Conservation (phyloP, 2,113 vertebrate genomes). For the Tupaia chinensis region DNA sequence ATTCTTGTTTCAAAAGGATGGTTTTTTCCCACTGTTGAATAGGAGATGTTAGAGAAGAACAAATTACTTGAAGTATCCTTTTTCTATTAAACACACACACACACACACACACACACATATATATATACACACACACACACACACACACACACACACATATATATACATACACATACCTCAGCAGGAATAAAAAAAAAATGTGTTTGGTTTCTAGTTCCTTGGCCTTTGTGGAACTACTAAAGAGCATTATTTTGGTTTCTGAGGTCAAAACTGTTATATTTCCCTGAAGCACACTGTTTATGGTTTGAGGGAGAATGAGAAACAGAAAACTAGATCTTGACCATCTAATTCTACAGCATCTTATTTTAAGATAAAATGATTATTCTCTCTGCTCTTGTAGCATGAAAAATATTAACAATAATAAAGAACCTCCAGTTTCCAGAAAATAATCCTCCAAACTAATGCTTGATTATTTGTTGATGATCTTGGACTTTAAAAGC, state of each 20-base stretch:
- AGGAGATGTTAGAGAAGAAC: slow-evolving; percentile 55
- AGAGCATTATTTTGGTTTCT: slow-evolving; percentile 79
- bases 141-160: too few relatives aligned
- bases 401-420: slow-evolving; percentile 1
- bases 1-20: slow-evolving; percentile 66
- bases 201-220: slow-evolving; percentile 74
- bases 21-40: slow-evolving; percentile 49
- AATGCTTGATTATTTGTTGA: slow-evolving; percentile 18
- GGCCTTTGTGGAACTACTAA: slow-evolving; percentile 66
- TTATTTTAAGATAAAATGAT: background rate
- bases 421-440: background rate
- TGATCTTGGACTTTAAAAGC: background rate
- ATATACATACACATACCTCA: background rate
- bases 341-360: background rate
- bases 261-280: slow-evolving; percentile 77
- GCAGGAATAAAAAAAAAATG: slow-evolving; percentile 63
- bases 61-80: slow-evolving; percentile 62
- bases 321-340: slow-evolving; percentile 46
- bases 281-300: slow-evolving; percentile 67
- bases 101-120: too few relatives aligned
- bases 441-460: background rate
- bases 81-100: background rate
- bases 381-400: background rate
- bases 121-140: too few relatives aligned
- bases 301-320: slow-evolving; percentile 72